Evolutionary conservation across 2,797 vertebrate genomes (phyloP).

Genomic region (Sebastolobus altivelis): DNA sequence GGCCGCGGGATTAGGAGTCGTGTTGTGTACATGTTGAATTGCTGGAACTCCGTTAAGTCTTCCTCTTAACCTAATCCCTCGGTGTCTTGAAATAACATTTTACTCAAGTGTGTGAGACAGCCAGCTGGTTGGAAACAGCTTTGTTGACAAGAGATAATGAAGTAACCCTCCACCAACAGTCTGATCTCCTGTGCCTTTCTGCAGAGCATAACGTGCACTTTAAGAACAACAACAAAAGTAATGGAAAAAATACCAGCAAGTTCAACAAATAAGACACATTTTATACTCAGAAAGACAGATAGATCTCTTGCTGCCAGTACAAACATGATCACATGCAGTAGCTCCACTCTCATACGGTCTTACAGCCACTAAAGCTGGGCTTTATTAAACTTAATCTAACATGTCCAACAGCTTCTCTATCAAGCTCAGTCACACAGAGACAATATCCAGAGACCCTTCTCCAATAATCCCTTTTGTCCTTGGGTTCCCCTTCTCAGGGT

Average conservation of each 20-base stretch:
- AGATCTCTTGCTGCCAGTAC: background rate
- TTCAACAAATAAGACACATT: background rate
- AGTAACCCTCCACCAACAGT: background rate
- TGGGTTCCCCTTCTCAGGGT: background rate
- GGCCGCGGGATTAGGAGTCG: constrained; percentile 64
- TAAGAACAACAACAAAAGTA: background rate
- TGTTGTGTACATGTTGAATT: constrained; percentile 64
- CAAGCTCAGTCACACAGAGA: constrained; percentile 44
- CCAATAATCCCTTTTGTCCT: constrained; percentile 13
- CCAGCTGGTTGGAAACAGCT: constrained; percentile 34
- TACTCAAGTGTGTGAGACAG: constrained; percentile 18
- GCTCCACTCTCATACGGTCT: background rate
- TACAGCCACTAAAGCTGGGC: background rate
- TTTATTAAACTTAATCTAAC: background rate
- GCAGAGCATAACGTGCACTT: background rate
- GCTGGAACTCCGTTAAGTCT: constrained; percentile 71
- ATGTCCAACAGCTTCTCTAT: constrained; percentile 1
- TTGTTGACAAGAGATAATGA: background rate
- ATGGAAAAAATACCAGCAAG: no score
- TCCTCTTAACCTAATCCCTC: constrained; percentile 71
- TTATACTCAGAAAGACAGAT: background rate
- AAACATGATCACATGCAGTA: background rate
- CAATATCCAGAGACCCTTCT: constrained; percentile 17
- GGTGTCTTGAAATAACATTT: constrained; percentile 75
- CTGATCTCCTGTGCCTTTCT: background rate